Conservation (phyloP, 2,113 vertebrate species). For the Scytalopus superciliaris region DNA sequence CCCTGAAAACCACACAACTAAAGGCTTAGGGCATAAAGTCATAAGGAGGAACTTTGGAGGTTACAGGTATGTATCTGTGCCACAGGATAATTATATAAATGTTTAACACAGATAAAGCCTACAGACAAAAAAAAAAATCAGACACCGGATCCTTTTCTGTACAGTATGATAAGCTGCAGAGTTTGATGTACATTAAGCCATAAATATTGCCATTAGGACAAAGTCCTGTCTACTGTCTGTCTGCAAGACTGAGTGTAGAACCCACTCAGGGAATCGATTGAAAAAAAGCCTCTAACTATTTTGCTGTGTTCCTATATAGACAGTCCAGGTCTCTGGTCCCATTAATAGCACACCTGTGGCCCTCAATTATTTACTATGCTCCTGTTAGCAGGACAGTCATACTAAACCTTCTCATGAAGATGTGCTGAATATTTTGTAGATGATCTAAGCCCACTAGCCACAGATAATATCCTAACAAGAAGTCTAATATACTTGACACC, state of each 20-base stretch:
- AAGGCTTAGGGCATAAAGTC: neutral
- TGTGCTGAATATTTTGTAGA: neutral
- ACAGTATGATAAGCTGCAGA: neutral
- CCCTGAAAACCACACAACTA: neutral
- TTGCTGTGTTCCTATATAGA: neutral
- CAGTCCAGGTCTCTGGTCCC: neutral
- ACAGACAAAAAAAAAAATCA: neutral
- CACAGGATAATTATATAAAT: neutral
- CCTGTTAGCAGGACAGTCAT: neutral
- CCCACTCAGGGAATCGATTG: rapidly evolving
- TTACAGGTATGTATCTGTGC: neutral
- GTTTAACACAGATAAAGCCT: neutral
- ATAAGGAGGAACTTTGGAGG: neutral
- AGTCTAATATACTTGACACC: neutral
- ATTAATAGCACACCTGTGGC: neutral
- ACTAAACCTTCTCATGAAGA: neutral
- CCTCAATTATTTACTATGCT: neutral
- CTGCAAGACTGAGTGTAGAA: neutral
- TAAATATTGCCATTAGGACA: neutral
- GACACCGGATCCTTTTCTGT: neutral
- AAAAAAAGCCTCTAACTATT: neutral
- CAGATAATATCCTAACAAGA: neutral
- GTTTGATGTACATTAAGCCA: neutral
- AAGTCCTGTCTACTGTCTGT: neutral
- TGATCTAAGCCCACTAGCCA: neutral